A percentile compares a stretch with the other conserved stretches of the same genome.
Conservation (phyloP, 2,888 invertebrate genomes). For the Diloba caeruleocephala region DNA sequence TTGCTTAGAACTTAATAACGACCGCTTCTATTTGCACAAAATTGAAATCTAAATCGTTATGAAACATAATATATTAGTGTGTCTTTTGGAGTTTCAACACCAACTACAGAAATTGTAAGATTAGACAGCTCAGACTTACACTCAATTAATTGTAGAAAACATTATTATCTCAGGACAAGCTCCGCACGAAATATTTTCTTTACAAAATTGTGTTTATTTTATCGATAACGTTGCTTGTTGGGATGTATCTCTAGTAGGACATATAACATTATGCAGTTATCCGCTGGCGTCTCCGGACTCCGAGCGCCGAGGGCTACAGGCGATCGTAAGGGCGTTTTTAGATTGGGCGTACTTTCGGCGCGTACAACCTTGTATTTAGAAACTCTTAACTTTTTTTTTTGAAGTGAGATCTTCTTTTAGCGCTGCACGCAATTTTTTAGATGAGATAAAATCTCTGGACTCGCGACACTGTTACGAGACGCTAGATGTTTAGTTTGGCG, state of each 20-base stretch:
- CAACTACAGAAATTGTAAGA: background rate
- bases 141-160: background rate
- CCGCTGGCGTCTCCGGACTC: slow-evolving; percentile 2
- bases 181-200: background rate
- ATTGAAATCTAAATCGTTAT: slow-evolving; percentile 7
- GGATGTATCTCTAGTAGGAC: background rate
- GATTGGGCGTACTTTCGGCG: too few relatives aligned
- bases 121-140: background rate
- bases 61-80: background rate
- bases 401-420: too few relatives aligned
- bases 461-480: too few relatives aligned
- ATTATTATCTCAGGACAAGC: background rate
- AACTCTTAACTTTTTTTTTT: too few relatives aligned
- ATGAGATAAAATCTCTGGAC: too few relatives aligned
- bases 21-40: slow-evolving; percentile 1
- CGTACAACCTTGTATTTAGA: too few relatives aligned
- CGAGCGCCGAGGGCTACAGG: too few relatives aligned
- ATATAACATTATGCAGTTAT: slow-evolving; percentile 22
- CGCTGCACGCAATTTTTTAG: too few relatives aligned
- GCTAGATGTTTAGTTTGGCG: too few relatives aligned
- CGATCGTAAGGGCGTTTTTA: too few relatives aligned
- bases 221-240: background rate
- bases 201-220: background rate
- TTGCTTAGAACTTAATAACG: background rate
- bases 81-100: background rate